Evolutionary conservation across 2,113 vertebrate species (phyloP), one percentile per base, ranked within the genome.

Genomic region (Pogona vitticeps): DNA sequence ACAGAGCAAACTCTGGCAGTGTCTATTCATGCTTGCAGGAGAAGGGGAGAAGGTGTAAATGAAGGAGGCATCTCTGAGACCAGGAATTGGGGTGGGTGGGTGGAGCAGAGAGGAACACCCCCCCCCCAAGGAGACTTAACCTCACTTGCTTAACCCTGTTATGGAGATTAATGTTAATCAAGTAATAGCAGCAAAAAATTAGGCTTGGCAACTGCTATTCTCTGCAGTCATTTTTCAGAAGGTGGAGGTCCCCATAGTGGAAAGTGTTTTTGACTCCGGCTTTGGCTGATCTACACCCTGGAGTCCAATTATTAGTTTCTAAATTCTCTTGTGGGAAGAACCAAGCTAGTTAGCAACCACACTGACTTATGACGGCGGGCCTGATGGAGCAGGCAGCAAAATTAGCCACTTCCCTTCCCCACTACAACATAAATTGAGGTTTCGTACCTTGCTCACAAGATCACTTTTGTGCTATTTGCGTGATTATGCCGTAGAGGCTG

Each of bases 271-370:
- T 92, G 90, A 80, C 65, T 76, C 73, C 10, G n/a, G 20, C 42
- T 63, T 85, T 61, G 31, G 88, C 71, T 18, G 59, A 85, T 52
- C 84, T 89, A 63, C 90, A 89, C 93, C 94, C 91, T 36, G 86
- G 94, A 88, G 94, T 90, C 85, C 91, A 96, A 94, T 96, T 96
- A 96, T 59, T 91, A 70, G 68, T 83, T 88, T 93, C 88, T 88
- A 65, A 0, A 1, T 13, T 68, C 63, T 17, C 82, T 0, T 79
- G 70, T 73, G 91, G 88, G 94, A 90, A 76, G 82, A 78, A 0
- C 0, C 20, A 75, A 40, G 61, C 86, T 89, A 82, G 82, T 93
- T 93, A 58, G 90, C 73, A 82, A 76, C 59, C n/a, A 6, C 58
- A 42, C 68, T 68, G 86, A 85, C 87, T 88, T 91, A 88, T 2